Percentiles rank a stretch among this genome's conserved stretches.
Evolutionary conservation across 2,888 invertebrate species (phyloP).

Genomic region (Colostygia pectinataria): DNA sequence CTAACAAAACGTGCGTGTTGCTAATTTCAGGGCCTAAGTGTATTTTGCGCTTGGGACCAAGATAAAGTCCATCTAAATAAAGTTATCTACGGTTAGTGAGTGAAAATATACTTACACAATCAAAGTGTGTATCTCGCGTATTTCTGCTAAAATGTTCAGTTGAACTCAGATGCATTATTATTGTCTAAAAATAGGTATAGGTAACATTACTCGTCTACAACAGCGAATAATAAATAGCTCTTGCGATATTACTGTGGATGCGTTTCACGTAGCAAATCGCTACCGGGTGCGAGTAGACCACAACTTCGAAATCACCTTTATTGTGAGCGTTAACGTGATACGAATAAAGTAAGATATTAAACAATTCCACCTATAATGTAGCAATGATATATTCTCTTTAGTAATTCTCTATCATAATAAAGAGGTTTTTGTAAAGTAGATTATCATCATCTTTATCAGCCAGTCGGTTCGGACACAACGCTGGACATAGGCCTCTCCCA

Average conservation of each 20-base stretch:
- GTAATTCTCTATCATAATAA: neutral
- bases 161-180: too few species aligned
- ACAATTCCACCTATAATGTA: neutral
- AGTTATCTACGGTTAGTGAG: too few species aligned
- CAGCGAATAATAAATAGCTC: conserved; percentile 24
- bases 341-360: too few species aligned
- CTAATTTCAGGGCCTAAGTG: too few species aligned
- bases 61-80: too few species aligned
- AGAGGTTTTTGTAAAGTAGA: too few species aligned
- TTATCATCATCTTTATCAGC: too few species aligned
- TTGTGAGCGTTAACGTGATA: conserved; percentile 11
- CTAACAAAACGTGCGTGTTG: too few species aligned
- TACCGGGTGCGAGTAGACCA: conserved; percentile 24
- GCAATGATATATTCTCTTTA: neutral
- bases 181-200: neutral
- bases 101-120: too few species aligned
- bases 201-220: conserved; percentile 13
- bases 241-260: conserved; percentile 30
- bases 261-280: conserved; percentile 33
- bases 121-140: neutral
- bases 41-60: too few species aligned
- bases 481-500: too few species aligned
- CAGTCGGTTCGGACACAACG: too few species aligned
- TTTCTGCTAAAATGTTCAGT: neutral
- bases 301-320: conserved; percentile 25